Evolutionary conservation across 2,797 vertebrate genomes (phyloP), one percentile per base, ranked within the genome.

Genomic region (Jordanella pulchra): DNA sequence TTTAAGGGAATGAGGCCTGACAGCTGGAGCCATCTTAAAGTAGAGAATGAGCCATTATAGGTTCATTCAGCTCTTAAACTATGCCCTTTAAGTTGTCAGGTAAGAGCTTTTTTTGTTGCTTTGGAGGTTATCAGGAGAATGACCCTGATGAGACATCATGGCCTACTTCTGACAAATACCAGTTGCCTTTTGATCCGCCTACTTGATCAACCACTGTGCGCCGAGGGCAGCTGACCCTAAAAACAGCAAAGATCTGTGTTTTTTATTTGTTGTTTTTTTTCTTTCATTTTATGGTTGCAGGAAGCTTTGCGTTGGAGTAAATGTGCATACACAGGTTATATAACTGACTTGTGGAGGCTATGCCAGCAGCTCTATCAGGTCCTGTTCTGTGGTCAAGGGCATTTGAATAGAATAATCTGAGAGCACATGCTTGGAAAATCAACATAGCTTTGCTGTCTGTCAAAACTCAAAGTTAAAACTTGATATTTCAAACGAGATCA

Each of bases 151-250:
- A 86, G 72, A 85, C 85, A 83, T 78, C 74, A 68, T 47, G 75
- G 74, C 71, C 77, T 82, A 72, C 83, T 65, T 84, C 75, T 68
- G 85, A 87, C 82, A 91, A 90, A 89, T 72, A 84, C 68, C 79
- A 71, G 75, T 81, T 48, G 80, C 67, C 84, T 85, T 93, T 87
- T 90, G 87, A 92, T 89, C 89, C 65, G 4, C 85, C 87, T 83
- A 73, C 87, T 78, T 83, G 80, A 86, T 82, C 69, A 69, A 84
- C 55, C 15, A 17, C 85, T 56, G 72, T 25, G 18, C 67, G 77
- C 73, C 77, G 68, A 88, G 86, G 85, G 75, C 82, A 81, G 73
- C 81, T 74, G 82, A 89, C 84, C 79, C 71, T 80, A 32, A 87
- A n/a, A 81, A 85, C 66, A 56, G 77, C 48, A 23, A 72, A 64